A percentile compares a stretch with the other conserved stretches of the same genome.
These are phyloP conservation scores for Macquaria ambigua DNA, from an alignment of 2,113 vertebrate genomes.

Conservation along the genomic window DNA sequence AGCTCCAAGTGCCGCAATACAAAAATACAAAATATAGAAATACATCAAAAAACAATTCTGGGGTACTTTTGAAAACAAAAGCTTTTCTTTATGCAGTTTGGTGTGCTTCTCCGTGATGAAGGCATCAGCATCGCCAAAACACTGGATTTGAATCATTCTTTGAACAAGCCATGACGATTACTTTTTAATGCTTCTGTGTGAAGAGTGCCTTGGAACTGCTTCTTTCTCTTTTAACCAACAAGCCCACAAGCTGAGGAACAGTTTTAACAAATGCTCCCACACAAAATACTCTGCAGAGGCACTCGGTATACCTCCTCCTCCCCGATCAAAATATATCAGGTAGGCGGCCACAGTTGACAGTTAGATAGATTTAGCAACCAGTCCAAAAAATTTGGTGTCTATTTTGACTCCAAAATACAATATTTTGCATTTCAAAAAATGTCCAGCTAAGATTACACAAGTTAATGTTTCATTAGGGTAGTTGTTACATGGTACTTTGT, in stretches of 20 bases:
- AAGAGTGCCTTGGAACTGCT: conserved; percentile 24
- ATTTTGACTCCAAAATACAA: background rate
- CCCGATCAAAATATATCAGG: conserved; percentile 47
- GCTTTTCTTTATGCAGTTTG: background rate
- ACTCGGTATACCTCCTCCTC: conserved; percentile 28
- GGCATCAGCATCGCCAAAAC: conserved; percentile 6
- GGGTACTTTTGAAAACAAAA: conserved; percentile 20
- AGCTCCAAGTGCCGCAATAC: background rate
- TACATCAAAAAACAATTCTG: conserved; percentile 9
- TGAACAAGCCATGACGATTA: conserved; percentile 23
- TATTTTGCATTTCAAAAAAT: background rate
- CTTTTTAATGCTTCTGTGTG: conserved; percentile 45
- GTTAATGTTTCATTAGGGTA: background rate
- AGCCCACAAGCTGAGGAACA: conserved; percentile 40
- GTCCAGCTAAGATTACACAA: background rate
- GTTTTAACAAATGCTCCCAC: conserved; percentile 62
- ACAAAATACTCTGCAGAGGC: conserved; percentile 33
- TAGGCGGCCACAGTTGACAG: conserved; percentile 41
- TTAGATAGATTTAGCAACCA: conserved; percentile 37
- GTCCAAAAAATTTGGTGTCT: background rate
- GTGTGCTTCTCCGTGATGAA: background rate
- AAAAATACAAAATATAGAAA: conserved; percentile 34
- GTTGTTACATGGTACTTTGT: background rate
- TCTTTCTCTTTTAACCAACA: conserved; percentile 49
- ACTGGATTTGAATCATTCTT: conserved; percentile 14